Base-by-base conservation (phyloP, 2,113 vertebrate genomes). In the Cairina moschata region DNA sequence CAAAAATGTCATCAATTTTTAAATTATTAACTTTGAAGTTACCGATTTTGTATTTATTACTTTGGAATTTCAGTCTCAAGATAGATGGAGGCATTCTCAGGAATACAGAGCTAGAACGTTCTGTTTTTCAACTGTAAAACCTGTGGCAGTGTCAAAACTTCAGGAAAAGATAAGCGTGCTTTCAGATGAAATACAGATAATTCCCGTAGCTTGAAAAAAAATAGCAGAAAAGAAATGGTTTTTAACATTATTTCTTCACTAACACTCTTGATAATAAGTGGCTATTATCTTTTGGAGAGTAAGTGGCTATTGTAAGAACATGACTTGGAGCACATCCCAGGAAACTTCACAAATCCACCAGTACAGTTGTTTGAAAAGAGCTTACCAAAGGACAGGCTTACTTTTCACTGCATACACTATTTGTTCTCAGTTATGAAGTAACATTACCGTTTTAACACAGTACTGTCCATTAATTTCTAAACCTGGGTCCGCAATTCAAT, bases 1-100 rank as follows among this genome's bases (percentile, higher is more conserved):
- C 8, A 83, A 85, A 90, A 80, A 72, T 36, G 55, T 56, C 28
- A 32, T 77, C 50, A 22, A n/a, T 87, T 83, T 95, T 90, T 88
- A 21, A 63, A 86, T 77, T 67, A 86, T 17, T 86, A 62, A 92
- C 73, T 91, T 90, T 86, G 79, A 90, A 91, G 26, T 74, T 88
- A 76, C 18, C 48, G 13, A 50, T 71, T 88, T 86, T 81, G 52
- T 67, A 83, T 75, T 59, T 73, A 86, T 63, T 86, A 63, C 71
- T 78, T 90, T 88, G 77, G 68, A 81, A 72, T 63, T 92, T 87
- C 8, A 50, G 59, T 50, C 32, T 34, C 69, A 21, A 46, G 25
- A 74, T 28, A 86, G 86, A 92, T 29, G 6, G 83, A 89, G 95
- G 12, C 10, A 75, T 92, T 92, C 28, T 93, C 17, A 65, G 72